These are phyloP conservation scores for Micromesistius poutassou DNA, from an alignment of 2,797 vertebrate genomes.

Conservation along the genomic window DNA sequence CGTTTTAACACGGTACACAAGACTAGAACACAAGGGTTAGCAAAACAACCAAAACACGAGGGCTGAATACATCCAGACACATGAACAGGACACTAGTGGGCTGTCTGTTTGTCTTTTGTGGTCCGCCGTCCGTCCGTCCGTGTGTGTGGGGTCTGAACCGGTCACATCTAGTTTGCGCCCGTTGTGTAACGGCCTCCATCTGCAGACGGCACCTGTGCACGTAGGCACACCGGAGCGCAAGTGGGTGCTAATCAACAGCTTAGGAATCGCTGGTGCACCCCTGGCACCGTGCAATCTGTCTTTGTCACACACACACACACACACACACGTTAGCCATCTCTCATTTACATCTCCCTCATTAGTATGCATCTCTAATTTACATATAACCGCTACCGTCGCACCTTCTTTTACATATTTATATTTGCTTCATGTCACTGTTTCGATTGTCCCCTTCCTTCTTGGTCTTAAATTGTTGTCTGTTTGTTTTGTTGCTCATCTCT, in stretches of 20 bases:
- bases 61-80: no score
- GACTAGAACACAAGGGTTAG: no score
- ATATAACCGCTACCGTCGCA: background rate
- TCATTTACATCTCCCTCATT: conserved; percentile 22
- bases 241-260: conserved; percentile 25
- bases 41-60: no score
- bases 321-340: background rate
- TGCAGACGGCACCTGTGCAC: background rate
- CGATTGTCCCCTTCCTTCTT: background rate
- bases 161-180: background rate
- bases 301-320: conserved; percentile 15
- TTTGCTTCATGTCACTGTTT: background rate
- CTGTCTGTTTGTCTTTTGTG: no score
- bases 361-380: background rate
- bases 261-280: conserved; percentile 28
- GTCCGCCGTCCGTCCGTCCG: no score
- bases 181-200: background rate
- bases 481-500: background rate
- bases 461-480: background rate
- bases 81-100: no score
- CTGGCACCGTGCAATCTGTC: conserved; percentile 24
- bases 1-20: no score
- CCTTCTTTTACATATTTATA: background rate
- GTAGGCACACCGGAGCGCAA: conserved; percentile 18
- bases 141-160: background rate